Conservation (phyloP, 2,888 invertebrate species). For the Caenorhabditis auriculariae region DNA sequence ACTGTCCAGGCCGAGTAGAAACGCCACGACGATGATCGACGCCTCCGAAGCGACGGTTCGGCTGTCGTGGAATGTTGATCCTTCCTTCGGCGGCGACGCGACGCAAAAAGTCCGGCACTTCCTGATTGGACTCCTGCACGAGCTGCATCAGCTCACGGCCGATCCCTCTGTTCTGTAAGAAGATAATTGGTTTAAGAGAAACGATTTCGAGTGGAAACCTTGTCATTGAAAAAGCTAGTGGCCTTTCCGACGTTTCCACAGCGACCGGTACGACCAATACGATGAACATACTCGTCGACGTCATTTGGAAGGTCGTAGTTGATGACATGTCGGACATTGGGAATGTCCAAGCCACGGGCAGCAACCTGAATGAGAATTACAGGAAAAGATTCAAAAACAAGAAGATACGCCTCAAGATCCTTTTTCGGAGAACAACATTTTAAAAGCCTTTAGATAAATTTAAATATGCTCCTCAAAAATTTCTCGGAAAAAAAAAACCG, state of each 20-base stretch:
- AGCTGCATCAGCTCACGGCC: slow-evolving; percentile 34
- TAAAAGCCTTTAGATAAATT: too few relatives aligned
- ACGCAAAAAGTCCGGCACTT: slow-evolving; percentile 44
- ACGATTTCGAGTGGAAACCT: slow-evolving; percentile 13
- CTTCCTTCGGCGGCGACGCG: slow-evolving; percentile 37
- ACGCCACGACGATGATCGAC: slow-evolving; percentile 20
- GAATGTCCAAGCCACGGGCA: slow-evolving; percentile 48
- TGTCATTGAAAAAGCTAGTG: slow-evolving; percentile 48
- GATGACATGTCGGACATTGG: slow-evolving; percentile 43
- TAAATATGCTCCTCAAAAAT: too few relatives aligned
- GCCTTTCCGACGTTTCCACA: slow-evolving; percentile 46
- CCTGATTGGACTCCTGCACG: slow-evolving; percentile 38
- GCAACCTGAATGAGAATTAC: slow-evolving; percentile 25
- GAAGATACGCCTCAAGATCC: too few relatives aligned
- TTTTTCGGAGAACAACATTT: too few relatives aligned
- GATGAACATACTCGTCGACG: slow-evolving; percentile 48
- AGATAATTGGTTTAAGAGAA: neutral
- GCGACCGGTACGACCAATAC: slow-evolving; percentile 49
- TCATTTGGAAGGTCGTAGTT: slow-evolving; percentile 47
- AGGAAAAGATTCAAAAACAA: neutral
- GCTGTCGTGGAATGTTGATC: slow-evolving; percentile 7
- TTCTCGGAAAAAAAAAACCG: too few relatives aligned
- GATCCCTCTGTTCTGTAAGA: slow-evolving; percentile 34
- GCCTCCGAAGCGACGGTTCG: slow-evolving; percentile 21
- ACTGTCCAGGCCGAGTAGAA: neutral